Evolutionary conservation across 2,888 invertebrate genomes (phyloP).

Genomic region (Sinopyrophorus schimmeli): DNA sequence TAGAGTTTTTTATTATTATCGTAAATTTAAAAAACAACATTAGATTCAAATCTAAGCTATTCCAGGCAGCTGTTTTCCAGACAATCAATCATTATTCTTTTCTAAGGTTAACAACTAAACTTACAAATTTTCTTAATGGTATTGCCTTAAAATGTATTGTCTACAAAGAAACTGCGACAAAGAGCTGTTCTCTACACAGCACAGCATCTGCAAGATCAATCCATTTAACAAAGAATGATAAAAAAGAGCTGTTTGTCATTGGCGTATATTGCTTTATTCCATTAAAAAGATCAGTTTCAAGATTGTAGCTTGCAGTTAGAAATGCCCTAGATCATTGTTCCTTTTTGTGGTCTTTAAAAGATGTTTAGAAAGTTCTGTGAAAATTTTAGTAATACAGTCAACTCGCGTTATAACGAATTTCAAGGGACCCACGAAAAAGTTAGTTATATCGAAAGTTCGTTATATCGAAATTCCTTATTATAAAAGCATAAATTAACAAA

Average conservation of each 20-base stretch:
- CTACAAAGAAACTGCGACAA: constrained; percentile 6
- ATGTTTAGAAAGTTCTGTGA: no score
- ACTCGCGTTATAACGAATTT: no score
- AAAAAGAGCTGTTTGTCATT: constrained; percentile 15
- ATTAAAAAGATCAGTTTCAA: constrained; percentile 12
- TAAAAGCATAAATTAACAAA: no score
- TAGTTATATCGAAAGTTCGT: no score
- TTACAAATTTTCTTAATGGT: constrained; percentile 10
- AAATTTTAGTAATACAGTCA: constrained; percentile 4
- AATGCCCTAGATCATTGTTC: constrained; percentile 6
- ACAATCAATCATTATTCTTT: constrained; percentile 13
- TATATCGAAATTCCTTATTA: no score
- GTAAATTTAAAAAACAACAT: no score
- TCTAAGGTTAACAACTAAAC: constrained; percentile 4
- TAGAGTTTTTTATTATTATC: no score
- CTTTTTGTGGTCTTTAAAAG: constrained; percentile 5
- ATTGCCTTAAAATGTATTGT: constrained; percentile 10
- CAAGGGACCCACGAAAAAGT: no score
- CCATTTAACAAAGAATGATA: constrained; percentile 15
- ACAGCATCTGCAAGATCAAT: constrained; percentile 5
- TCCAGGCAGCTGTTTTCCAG: constrained; percentile 13
- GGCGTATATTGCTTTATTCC: constrained; percentile 10
- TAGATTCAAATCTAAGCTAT: no score
- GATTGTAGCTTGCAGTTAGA: constrained; percentile 8
- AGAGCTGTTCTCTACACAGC: constrained; percentile 9